Conservation (phyloP, 2,888 invertebrate species). For the Ferrisia virgata region DNA sequence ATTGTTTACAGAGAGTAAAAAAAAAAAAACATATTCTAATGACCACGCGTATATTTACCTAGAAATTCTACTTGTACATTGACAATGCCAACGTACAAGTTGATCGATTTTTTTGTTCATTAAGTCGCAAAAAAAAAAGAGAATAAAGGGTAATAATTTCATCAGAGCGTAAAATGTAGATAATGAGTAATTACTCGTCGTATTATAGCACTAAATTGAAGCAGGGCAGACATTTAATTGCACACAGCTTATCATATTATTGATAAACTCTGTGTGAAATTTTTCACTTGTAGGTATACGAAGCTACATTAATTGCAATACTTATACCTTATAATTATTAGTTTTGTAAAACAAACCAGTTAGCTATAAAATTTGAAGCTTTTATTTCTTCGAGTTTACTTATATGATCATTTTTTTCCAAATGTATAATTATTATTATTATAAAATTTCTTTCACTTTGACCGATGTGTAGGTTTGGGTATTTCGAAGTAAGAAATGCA, state of each 20-base stretch:
- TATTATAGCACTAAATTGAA: background rate
- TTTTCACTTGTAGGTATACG: background rate
- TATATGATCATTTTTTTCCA: background rate
- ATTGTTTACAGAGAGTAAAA: too few species aligned
- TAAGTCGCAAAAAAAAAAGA: background rate
- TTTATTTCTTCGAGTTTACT: background rate
- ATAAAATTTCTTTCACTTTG: background rate
- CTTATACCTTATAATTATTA: background rate
- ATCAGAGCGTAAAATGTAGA: background rate
- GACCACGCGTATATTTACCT: background rate
- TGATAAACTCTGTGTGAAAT: background rate
- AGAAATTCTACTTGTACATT: background rate
- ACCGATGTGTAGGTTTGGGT: background rate
- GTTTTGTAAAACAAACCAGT: background rate
- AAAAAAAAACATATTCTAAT: background rate
- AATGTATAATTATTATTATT: background rate
- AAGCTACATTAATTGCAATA: too few species aligned
- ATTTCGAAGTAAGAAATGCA: background rate
- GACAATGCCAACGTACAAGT: background rate
- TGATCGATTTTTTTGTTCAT: background rate
- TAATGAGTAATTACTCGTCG: background rate
- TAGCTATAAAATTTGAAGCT: background rate
- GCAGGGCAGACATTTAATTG: background rate
- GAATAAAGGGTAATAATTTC: background rate
- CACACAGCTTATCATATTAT: constrained; percentile 8